Conservation (phyloP, 2,797 vertebrate genomes). For the Oreochromis mossambicus region DNA sequence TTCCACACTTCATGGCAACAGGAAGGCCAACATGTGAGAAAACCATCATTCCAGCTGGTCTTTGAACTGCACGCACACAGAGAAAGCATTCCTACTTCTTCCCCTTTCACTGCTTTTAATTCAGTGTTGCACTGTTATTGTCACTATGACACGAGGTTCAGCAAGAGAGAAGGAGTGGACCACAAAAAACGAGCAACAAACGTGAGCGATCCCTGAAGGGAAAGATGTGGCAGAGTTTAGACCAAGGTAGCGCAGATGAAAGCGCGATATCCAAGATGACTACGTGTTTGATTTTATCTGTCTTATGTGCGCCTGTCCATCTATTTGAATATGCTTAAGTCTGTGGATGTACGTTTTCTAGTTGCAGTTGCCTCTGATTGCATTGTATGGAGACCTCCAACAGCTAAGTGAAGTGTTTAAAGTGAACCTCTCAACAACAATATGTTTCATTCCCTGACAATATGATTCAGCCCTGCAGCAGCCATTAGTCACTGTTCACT, state of each 20-base stretch:
- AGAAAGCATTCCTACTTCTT: not conserved
- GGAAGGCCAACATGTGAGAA: not conserved
- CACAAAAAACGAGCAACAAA: not conserved
- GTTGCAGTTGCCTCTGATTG: slow-evolving; percentile 1
- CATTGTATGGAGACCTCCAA: slow-evolving; percentile 5
- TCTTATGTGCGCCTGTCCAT: not conserved
- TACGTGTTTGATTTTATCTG: not conserved
- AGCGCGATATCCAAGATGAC: not conserved
- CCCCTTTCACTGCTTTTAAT: not conserved
- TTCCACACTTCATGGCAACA: not conserved
- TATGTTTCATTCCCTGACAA: slow-evolving; percentile 59
- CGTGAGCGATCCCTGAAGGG: not conserved
- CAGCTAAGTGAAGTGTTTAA: slow-evolving; percentile 30
- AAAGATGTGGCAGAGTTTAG: not conserved
- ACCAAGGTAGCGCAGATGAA: not conserved
- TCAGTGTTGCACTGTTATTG: not conserved
- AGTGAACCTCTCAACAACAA: slow-evolving; percentile 58
- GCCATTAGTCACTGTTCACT: slow-evolving; percentile 67
- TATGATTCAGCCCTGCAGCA: slow-evolving; percentile 58
- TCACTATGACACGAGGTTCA: not conserved
- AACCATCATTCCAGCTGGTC: not conserved
- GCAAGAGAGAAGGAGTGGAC: not conserved
- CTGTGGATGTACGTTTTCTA: not conserved
- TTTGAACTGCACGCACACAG: not conserved
- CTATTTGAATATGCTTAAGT: not conserved